A percentile compares a stretch with the other conserved stretches of the same genome.
Conservation (phyloP, 2,113 vertebrate species). For the Romanogobio albipinnatus region DNA sequence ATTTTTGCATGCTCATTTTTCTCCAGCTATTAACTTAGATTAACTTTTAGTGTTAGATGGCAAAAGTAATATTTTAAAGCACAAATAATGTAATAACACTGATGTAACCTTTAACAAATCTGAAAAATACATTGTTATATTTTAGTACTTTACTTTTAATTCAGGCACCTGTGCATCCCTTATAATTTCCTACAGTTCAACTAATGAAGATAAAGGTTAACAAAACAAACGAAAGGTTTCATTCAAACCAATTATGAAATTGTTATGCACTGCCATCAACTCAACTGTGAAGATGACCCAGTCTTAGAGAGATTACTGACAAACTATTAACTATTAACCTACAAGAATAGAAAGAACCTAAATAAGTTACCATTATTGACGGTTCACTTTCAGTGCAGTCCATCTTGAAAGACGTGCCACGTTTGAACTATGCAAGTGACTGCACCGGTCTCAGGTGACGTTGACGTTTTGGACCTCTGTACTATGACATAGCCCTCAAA, state of each 20-base stretch:
- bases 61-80: neutral
- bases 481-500: conserved; percentile 50
- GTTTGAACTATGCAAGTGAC: neutral
- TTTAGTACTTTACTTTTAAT: neutral
- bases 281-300: neutral
- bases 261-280: neutral
- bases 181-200: neutral
- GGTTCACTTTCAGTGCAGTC: conserved; percentile 8
- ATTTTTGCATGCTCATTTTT: neutral
- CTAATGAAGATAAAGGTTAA: neutral
- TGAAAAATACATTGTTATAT: neutral
- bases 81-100: neutral
- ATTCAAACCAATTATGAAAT: neutral
- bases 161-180: neutral
- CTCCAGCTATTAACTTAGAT: neutral
- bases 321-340: neutral
- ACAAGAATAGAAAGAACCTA: neutral
- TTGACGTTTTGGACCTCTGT: conserved; percentile 53
- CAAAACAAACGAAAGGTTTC: neutral
- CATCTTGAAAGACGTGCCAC: conserved; percentile 18
- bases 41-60: neutral
- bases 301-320: neutral
- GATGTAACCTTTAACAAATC: neutral
- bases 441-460: neutral
- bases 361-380: conserved; percentile 32